Evolutionary conservation across 2,888 invertebrate genomes (phyloP).

Genomic region (Strigamia crassipes): DNA sequence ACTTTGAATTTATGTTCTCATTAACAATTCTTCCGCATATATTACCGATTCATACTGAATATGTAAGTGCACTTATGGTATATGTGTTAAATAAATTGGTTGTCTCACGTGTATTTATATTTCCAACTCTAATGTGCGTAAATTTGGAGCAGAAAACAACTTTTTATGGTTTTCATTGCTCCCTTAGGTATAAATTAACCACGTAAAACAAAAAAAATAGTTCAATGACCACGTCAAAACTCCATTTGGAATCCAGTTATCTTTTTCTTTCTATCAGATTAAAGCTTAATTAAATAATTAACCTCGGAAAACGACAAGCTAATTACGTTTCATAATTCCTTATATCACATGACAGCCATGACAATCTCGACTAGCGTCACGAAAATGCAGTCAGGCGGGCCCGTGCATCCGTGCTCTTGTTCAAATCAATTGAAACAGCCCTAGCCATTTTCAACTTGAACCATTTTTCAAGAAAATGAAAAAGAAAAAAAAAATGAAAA

Average conservation of each 20-base stretch:
- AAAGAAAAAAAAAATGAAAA: background rate
- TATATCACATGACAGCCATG: constrained; percentile 26
- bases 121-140: constrained; percentile 28
- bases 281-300: constrained; percentile 35
- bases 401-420: background rate
- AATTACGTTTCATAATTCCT: constrained; percentile 42
- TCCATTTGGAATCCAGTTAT: background rate
- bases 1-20: background rate
- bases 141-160: background rate
- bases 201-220: background rate
- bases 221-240: background rate
- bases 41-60: constrained; percentile 12
- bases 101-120: constrained; percentile 7
- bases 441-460: background rate
- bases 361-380: constrained; percentile 23
- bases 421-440: constrained; percentile 35
- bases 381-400: constrained; percentile 1
- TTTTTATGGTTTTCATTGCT: background rate
- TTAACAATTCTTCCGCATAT: constrained; percentile 11
- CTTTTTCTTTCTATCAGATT: constrained; percentile 6
- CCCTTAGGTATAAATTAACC: background rate
- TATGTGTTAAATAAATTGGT: constrained; percentile 1
- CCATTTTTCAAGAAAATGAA: background rate
- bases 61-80: background rate
- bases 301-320: constrained; percentile 39